These are phyloP conservation scores for Rhyacichthys aspro DNA, from an alignment of 2,797 vertebrate genomes.

Conservation along the genomic window DNA sequence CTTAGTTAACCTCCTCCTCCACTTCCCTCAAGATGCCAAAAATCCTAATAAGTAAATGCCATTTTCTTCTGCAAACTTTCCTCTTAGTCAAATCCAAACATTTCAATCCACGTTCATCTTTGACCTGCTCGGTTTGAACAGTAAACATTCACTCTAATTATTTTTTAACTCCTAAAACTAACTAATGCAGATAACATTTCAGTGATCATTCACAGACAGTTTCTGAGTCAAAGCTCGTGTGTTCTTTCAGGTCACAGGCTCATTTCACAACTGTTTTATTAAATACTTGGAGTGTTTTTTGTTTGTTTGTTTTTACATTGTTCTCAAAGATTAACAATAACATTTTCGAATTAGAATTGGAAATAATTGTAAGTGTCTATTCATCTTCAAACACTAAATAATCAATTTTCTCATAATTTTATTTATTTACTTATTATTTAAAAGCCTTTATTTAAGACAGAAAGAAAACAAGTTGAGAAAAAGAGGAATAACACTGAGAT, in stretches of 20 bases:
- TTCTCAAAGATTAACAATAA: too few species aligned
- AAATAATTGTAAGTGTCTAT: too few species aligned
- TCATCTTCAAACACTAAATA: too few species aligned
- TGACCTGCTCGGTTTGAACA: constrained; percentile 38
- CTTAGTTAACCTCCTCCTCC: constrained; percentile 73
- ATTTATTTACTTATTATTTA: too few species aligned
- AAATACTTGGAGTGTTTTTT: constrained; percentile 6
- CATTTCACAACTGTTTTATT: not conserved
- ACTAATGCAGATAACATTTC: constrained; percentile 54
- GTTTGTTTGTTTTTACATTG: too few species aligned
- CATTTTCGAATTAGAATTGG: too few species aligned
- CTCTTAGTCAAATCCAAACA: constrained; percentile 60
- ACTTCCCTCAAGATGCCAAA: constrained; percentile 57
- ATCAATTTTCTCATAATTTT: too few species aligned
- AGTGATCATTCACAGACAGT: constrained; percentile 28
- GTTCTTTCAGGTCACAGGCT: not conserved
- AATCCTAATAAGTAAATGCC: constrained; percentile 43
- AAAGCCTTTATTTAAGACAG: too few species aligned
- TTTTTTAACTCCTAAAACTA: constrained; percentile 59
- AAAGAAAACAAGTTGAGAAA: too few species aligned
- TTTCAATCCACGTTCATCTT: constrained; percentile 16
- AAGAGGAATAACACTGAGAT: too few species aligned
- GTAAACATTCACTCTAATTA: constrained; percentile 59
- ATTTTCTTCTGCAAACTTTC: constrained; percentile 72
- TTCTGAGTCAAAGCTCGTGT: constrained; percentile 19